Conservation (phyloP, 2,888 invertebrate genomes). For the Drosophila fulvimacula region DNA sequence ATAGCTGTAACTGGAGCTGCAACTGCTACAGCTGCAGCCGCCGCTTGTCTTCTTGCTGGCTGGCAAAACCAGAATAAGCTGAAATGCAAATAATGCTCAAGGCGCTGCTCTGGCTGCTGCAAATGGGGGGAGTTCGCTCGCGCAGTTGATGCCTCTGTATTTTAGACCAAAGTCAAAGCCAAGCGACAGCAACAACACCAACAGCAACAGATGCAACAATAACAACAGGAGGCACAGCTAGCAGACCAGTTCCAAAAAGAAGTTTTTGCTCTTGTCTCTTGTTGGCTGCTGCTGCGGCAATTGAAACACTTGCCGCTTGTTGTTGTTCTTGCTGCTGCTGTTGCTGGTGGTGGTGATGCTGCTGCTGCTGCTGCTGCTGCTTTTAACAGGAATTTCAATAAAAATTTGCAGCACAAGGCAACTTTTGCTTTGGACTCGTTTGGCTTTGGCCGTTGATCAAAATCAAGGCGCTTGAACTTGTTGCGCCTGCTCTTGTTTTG, state of each 20-base stretch:
- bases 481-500: slow-evolving; percentile 66
- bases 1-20: neutral
- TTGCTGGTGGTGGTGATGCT: slow-evolving; percentile 34
- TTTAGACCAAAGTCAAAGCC: slow-evolving; percentile 77
- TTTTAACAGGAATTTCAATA: slow-evolving; percentile 79
- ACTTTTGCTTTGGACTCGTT: slow-evolving; percentile 80
- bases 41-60: slow-evolving; percentile 22
- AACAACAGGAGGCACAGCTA: slow-evolving; percentile 43
- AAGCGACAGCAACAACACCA: slow-evolving; percentile 42
- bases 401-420: slow-evolving; percentile 73
- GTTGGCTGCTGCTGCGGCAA: slow-evolving; percentile 57
- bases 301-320: slow-evolving; percentile 73
- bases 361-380: slow-evolving; percentile 39
- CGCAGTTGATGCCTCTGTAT: slow-evolving; percentile 51
- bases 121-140: slow-evolving; percentile 38
- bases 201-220: slow-evolving; percentile 21
- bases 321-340: slow-evolving; percentile 39
- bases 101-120: slow-evolving; percentile 34
- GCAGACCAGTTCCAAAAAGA: slow-evolving; percentile 77
- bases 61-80: slow-evolving; percentile 61
- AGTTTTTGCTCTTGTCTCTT: slow-evolving; percentile 56
- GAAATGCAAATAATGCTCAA: slow-evolving; percentile 76
- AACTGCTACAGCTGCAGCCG: slow-evolving; percentile 4
- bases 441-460: slow-evolving; percentile 76
- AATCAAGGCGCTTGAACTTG: slow-evolving; percentile 79